Conservation (phyloP, 2,113 vertebrate genomes). For the Corvus cornix region DNA sequence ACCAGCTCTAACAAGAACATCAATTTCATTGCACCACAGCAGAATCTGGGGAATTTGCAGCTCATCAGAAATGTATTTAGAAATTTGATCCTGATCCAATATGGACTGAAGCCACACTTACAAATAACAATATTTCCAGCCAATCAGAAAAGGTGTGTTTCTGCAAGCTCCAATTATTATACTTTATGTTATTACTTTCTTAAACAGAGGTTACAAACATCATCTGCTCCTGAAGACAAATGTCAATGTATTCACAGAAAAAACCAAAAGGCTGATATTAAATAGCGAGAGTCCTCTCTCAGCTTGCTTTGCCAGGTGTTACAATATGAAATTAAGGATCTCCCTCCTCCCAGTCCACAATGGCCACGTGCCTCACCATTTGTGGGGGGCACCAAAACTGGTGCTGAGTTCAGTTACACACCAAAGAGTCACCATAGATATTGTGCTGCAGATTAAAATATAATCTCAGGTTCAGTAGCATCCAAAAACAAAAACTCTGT, state of each 20-base stretch:
- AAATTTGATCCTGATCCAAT: constrained; percentile 8
- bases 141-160: neutral
- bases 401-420: neutral
- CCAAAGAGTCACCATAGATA: neutral
- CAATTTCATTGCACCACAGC: neutral
- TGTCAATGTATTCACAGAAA: neutral
- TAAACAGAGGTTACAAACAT: neutral
- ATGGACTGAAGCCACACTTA: neutral
- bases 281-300: neutral
- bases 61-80: constrained; percentile 1
- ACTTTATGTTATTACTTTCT: neutral
- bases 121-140: neutral
- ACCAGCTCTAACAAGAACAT: neutral
- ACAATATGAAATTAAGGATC: neutral
- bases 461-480: neutral
- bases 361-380: neutral
- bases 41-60: constrained; percentile 7
- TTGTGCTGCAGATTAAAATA: neutral
- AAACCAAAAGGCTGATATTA: neutral
- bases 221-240: neutral
- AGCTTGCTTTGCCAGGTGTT: neutral
- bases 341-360: neutral
- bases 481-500: neutral
- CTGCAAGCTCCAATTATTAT: neutral
- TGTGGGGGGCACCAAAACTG: neutral